Base-by-base conservation (phyloP, 2,888 invertebrate species). In the Aleiodes testaceus region DNA sequence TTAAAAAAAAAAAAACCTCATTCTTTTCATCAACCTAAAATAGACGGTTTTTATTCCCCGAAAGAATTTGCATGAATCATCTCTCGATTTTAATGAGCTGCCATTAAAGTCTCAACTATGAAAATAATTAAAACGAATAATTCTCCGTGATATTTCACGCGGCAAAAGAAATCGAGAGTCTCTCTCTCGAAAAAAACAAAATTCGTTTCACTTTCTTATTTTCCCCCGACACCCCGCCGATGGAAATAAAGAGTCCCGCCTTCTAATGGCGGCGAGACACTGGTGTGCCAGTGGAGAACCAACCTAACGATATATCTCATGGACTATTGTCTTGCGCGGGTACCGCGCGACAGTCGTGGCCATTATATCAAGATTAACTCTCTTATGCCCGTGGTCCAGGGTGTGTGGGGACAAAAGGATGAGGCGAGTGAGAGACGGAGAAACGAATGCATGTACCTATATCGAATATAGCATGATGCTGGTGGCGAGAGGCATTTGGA, bases 281-380 rank as follows among this genome's bases (percentile, higher is more conserved):
- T 50, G 59, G 66, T 70, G 61, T 66, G 75, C 71, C 71, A 71
- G 73, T 53, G 74, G 69, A 83, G 83, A 82, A 81, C 83, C 78
- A 81, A 80, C 80, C 82, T 83, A 85, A 85, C 85, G 85, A 85
- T 85, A 85, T 85, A 85, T 85, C 85, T 85, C 82, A 26, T 42
- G 82, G 84, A 84, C 85, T 84, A 85, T 85, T 85, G 85, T 85
- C 85, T 85, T 85, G 84, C 79, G 80, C 70, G 74, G 70, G 47
- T 69, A 66, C 70, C 73, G 82, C 81, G 84, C 85, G 85, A 85
- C 85, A 85, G 85, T 85, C 84, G 85, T 85, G 84, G 84, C 85
- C 85, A 85, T 85, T 85, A 85, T 85, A 85, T 85, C 85, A 85
- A 85, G 85, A 85, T 85, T 85, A 85, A 85, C 84, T 85, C 85